phyloP scores from a whole-genome alignment of 1,140 invertebrate genomes.

The Drosophila chauvacae region DNA sequence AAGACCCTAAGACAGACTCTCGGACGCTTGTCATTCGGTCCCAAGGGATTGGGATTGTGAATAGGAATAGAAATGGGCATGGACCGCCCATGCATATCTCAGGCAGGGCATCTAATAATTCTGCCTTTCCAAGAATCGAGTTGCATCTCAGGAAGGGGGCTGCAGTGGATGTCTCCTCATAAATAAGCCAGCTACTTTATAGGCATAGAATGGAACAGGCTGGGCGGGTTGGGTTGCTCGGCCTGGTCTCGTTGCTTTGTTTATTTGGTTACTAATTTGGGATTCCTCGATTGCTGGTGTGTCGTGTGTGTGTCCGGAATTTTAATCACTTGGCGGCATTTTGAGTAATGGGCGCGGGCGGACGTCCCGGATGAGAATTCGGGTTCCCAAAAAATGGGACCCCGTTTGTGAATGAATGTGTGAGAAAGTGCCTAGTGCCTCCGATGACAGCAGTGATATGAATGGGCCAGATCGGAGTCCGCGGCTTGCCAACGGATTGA shows the following conservation, averaged over 20 bases:
- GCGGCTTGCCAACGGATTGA: constrained; percentile 17
- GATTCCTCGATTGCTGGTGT: constrained; percentile 64
- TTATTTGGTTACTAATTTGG: constrained; percentile 82
- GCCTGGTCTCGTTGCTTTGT: constrained; percentile 67
- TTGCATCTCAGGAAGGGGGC: constrained; percentile 49
- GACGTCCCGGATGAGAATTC: constrained; percentile 51
- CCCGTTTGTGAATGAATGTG: constrained; percentile 72
- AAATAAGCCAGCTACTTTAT: constrained; percentile 78
- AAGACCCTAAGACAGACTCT: constrained; percentile 60
- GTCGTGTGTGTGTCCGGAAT: constrained; percentile 65
- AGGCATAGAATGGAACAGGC: constrained; percentile 48
- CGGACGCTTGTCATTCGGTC: constrained; percentile 53
- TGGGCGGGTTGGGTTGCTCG: constrained; percentile 36
- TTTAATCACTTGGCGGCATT: constrained; percentile 75
- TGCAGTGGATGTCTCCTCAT: constrained; percentile 66
- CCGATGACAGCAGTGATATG: constrained; percentile 59
- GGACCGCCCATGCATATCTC: constrained; percentile 69
- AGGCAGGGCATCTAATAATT: constrained; percentile 70
- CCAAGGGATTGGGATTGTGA: constrained; percentile 62
- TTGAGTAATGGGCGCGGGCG: constrained; percentile 75
- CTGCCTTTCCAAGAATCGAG: constrained; percentile 72
- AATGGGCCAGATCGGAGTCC: constrained; percentile 44
- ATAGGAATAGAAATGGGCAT: constrained; percentile 42
- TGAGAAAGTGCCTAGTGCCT: constrained; percentile 62
- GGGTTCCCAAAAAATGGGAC: constrained; percentile 48